A percentile compares a stretch with the other conserved stretches of the same genome.
These are phyloP conservation scores for Sarcophaga subvicina DNA, from an alignment of 2,888 invertebrate genomes.

Conservation along the genomic window DNA sequence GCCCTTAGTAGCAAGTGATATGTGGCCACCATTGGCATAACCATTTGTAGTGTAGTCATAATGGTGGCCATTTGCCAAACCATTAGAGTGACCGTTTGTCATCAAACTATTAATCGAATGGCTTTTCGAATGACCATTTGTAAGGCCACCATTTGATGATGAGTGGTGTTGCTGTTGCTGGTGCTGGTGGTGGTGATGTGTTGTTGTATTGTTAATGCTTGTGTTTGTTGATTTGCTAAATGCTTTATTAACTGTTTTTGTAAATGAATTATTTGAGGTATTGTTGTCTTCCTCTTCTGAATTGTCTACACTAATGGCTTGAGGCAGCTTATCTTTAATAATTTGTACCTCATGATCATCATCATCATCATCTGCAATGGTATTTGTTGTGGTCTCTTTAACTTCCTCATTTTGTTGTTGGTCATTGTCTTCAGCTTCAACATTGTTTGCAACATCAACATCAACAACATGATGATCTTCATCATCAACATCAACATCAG, in stretches of 20 bases:
- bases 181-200: constrained; percentile 13
- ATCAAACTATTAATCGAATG: constrained; percentile 13
- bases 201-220: constrained; percentile 52
- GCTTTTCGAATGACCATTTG: constrained; percentile 37
- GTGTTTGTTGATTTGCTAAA: constrained; percentile 69
- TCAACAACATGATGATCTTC: constrained; percentile 62
- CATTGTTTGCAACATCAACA: constrained; percentile 2
- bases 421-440: constrained; percentile 30
- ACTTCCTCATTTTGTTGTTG: constrained; percentile 56
- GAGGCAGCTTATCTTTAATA: constrained; percentile 64
- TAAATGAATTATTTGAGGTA: constrained; percentile 31
- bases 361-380: constrained; percentile 7
- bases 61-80: constrained; percentile 37
- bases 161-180: constrained; percentile 20
- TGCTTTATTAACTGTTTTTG: constrained; percentile 65
- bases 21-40: constrained; percentile 29
- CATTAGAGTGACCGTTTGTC: constrained; percentile 47
- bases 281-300: constrained; percentile 58
- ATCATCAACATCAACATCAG: constrained; percentile 13
- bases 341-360: constrained; percentile 59
- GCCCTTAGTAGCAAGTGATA: constrained; percentile 20
- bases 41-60: constrained; percentile 48
- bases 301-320: constrained; percentile 63
- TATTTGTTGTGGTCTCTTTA: neutral
- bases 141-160: constrained; percentile 38